Base-by-base conservation (phyloP, 2,797 vertebrate genomes). In the Halcyon leucocephala region DNA sequence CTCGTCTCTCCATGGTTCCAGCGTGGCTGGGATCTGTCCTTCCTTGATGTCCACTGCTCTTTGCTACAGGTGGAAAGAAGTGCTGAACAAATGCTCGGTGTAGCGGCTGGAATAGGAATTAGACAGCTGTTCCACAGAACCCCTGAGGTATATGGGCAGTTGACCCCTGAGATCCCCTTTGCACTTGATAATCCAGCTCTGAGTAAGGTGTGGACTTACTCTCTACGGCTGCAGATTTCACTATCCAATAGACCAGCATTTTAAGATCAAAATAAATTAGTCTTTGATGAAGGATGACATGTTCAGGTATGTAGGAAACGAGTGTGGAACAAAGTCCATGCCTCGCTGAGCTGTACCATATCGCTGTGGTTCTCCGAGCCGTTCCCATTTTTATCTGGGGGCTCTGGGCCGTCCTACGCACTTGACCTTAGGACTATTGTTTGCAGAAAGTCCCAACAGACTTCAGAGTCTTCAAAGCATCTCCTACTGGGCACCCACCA, bases 131-230 rank as follows among this genome's bases (percentile, higher is more conserved):
- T 39, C 41, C 54, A 10, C 24, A 42, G 77, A 24, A n/a, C 13
- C 10, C 49, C 39, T 1, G 0, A 8, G 16, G 13, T 3, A 12
- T 18, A 14, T 2, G 2, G 0, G 17, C 67, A 31, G 33, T 15
- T 0, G 2, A 4, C 8, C 74, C 19, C 44, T 0, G 21, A 61
- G 26, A 17, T 28, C 35, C 46, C 46, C 21, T 80, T 10, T 12
- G 19, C 33, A 14, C 14, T 55, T 79, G 6, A 14, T 16, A 11
- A 15, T 11, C 20, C 9, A 79, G 52, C 72, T 55, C 39, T 33
- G 41, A 39, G 66, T 14, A 66, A 61, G 48, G 41, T 35, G 14
- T 18, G 26, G 25, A n/a, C 28, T 28, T 31, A 82, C 46, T 29
- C 78, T 33, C 21, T 48, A 21, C 7, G 48, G 20, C 60, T 55